Conservation (phyloP, 2,113 vertebrate genomes). For the Aegithalos caudatus region DNA sequence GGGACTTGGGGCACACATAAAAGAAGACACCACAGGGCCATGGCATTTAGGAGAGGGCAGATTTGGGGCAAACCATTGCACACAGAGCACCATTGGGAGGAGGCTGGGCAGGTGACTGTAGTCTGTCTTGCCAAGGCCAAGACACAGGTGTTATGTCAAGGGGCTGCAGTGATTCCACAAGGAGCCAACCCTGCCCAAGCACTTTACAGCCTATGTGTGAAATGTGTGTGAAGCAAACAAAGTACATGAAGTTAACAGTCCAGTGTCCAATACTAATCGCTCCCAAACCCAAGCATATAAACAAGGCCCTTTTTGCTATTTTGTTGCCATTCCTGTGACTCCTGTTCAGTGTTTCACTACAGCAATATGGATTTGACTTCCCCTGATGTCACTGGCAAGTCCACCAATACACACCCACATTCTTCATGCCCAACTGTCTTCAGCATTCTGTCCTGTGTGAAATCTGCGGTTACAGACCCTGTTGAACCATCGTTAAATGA, state of each 20-base stretch:
- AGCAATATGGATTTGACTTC: background rate
- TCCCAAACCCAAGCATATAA: background rate
- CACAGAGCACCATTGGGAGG: too few relatives aligned
- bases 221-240: accelerated
- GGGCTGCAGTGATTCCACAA: too few relatives aligned
- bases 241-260: background rate
- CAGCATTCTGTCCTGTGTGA: background rate
- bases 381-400: background rate
- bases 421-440: background rate
- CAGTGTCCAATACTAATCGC: background rate
- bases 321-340: background rate
- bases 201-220: background rate
- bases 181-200: background rate
- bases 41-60: too few relatives aligned
- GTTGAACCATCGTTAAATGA: background rate
- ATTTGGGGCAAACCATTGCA: too few relatives aligned
- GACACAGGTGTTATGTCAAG: too few relatives aligned
- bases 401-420: background rate
- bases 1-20: too few relatives aligned
- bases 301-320: background rate
- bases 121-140: too few relatives aligned
- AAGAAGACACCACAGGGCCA: too few relatives aligned
- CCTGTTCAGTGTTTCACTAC: background rate
- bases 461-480: background rate
- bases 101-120: too few relatives aligned